A percentile compares a stretch with the other conserved stretches of the same genome.
Conservation (phyloP, 2,113 vertebrate genomes). For the Corythaixoides concolor region DNA sequence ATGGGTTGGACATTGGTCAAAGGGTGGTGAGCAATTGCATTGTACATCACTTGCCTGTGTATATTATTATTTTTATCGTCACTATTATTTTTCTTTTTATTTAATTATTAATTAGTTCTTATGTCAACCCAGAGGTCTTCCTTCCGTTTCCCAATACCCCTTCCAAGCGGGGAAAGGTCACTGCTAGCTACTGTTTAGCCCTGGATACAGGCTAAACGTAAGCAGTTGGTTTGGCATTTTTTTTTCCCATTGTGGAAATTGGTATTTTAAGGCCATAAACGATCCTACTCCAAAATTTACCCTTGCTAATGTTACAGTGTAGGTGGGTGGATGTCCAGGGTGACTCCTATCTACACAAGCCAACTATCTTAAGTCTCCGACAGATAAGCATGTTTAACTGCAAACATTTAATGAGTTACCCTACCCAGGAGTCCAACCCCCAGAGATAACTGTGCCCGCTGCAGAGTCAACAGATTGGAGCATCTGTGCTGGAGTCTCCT, state of each 20-base stretch:
- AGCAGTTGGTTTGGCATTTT: no score
- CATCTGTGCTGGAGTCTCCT: background rate
- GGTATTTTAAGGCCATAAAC: background rate
- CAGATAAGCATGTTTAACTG: background rate
- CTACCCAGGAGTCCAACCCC: background rate
- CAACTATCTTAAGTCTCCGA: background rate
- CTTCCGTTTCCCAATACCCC: no score
- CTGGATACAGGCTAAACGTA: no score
- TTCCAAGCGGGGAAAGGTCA: no score
- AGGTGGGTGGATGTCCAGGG: background rate
- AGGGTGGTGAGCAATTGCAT: no score
- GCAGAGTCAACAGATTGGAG: background rate
- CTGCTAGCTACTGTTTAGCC: no score
- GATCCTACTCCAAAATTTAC: background rate
- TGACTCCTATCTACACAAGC: background rate
- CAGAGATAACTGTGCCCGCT: background rate
- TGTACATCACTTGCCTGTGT: no score
- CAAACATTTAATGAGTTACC: background rate
- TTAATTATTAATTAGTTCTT: no score
- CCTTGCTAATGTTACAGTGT: background rate
- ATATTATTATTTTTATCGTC: no score
- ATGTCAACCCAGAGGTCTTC: no score
- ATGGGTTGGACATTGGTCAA: no score
- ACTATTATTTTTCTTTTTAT: no score
- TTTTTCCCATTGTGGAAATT: background rate